Conservation (phyloP, 2,113 vertebrate genomes). For the Sinocyclocheilus grahami region DNA sequence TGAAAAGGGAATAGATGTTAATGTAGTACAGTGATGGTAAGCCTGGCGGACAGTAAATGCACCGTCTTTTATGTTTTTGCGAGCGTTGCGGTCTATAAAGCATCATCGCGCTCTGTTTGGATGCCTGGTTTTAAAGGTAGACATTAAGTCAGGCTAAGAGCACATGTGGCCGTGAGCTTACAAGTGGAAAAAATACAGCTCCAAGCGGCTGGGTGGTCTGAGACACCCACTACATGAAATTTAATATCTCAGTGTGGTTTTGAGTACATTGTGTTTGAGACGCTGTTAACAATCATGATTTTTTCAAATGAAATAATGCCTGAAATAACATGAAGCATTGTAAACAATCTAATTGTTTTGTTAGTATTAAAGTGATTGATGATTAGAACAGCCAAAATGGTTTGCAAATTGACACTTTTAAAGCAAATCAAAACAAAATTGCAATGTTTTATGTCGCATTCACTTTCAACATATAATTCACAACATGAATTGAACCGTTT, state of each 20-base stretch:
- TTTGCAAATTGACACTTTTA: not conserved
- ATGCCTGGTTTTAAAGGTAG: slow-evolving; percentile 81
- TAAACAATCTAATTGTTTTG: slow-evolving; percentile 12
- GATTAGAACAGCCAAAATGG: not conserved
- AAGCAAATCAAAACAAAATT: not conserved
- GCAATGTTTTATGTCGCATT: slow-evolving; percentile 19
- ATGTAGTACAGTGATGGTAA: slow-evolving; percentile 67
- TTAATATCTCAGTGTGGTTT: slow-evolving; percentile 3
- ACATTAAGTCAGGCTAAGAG: slow-evolving; percentile 68
- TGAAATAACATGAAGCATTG: not conserved
- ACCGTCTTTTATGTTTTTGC: slow-evolving; percentile 63
- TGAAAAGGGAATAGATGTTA: slow-evolving; percentile 80
- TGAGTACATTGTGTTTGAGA: slow-evolving; percentile 58
- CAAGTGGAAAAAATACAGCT: slow-evolving; percentile 35
- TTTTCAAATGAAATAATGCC: not conserved
- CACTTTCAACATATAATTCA: slow-evolving; percentile 8
- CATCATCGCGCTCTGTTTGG: slow-evolving; percentile 74
- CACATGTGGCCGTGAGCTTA: slow-evolving; percentile 61
- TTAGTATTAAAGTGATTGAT: not conserved
- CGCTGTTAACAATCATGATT: not conserved
- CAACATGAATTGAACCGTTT: slow-evolving; percentile 55
- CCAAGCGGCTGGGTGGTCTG: not conserved
- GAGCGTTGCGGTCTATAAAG: slow-evolving; percentile 70
- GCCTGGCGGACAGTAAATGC: slow-evolving; percentile 63
- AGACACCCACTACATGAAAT: not conserved